phyloP scores from a whole-genome alignment of 2,888 invertebrate species.

The Balanococcus diminutus region DNA sequence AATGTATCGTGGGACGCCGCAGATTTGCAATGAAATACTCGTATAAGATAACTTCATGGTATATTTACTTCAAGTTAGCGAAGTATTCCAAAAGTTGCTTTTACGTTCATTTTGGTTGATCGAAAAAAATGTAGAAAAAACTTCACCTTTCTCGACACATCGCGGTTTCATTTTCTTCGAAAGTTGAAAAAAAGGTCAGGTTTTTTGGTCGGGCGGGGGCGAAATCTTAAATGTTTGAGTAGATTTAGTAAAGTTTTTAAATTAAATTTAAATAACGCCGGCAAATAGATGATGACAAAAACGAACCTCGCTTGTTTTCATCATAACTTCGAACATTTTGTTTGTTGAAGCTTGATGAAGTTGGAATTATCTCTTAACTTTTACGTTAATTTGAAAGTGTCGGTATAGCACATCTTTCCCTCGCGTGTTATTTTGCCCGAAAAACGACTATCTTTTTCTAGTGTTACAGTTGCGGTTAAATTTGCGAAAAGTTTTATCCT shows the following conservation, averaged over 20 bases:
- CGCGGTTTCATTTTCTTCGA: neutral
- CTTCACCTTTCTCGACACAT: neutral
- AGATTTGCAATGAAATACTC: constrained; percentile 2
- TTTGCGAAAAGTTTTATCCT: constrained; percentile 21
- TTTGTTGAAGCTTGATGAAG: constrained; percentile 42
- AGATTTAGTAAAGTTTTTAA: constrained; percentile 29
- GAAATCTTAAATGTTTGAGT: constrained; percentile 4
- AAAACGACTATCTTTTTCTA: constrained; percentile 29
- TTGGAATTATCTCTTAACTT: constrained; percentile 40
- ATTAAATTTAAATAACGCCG: constrained; percentile 35
- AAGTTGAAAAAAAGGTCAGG: neutral
- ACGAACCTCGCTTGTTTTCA: constrained; percentile 22
- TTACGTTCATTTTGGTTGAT: neutral
- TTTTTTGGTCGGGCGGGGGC: neutral
- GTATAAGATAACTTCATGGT: neutral
- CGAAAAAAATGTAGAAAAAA: neutral
- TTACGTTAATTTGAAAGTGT: constrained; percentile 38
- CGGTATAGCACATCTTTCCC: neutral
- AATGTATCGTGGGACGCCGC: neutral
- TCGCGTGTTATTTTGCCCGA: neutral
- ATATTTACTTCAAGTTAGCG: neutral
- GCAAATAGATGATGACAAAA: constrained; percentile 30
- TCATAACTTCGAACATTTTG: constrained; percentile 38
- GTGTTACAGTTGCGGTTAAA: constrained; percentile 2
- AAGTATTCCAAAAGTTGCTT: neutral